Conservation (phyloP, 2,113 vertebrate genomes). For the Platichthys flesus region DNA sequence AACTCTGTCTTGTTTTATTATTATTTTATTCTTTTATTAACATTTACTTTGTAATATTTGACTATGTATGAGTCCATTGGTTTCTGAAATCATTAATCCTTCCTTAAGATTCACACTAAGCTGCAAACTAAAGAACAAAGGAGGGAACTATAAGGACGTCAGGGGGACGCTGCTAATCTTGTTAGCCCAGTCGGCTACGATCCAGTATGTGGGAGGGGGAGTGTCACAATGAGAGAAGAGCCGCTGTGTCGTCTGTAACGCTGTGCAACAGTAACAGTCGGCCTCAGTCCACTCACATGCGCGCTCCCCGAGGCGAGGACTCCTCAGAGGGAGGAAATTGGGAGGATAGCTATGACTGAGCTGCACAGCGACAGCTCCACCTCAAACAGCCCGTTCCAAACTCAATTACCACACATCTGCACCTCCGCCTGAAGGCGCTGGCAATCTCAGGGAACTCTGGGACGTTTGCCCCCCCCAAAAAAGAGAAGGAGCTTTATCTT, state of each 20-base stretch:
- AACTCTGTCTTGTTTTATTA: too few species aligned
- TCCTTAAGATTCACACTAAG: too few species aligned
- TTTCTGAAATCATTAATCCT: too few species aligned
- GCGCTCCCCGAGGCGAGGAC: constrained; percentile 35
- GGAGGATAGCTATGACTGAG: constrained; percentile 64
- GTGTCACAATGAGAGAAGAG: constrained; percentile 25
- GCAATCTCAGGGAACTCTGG: constrained; percentile 54
- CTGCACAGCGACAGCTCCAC: constrained; percentile 63
- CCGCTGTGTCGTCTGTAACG: constrained; percentile 45
- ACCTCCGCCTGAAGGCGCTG: constrained; percentile 40
- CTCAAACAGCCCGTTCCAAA: constrained; percentile 72
- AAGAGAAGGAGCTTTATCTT: constrained; percentile 53
- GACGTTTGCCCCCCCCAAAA: constrained; percentile 21
- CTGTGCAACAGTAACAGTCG: constrained; percentile 35
- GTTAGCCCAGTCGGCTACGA: constrained; percentile 37
- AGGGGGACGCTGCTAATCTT: constrained; percentile 44
- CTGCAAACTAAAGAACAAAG: too few species aligned
- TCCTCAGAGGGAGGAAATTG: constrained; percentile 65
- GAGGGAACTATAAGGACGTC: background rate
- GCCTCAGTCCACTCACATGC: constrained; percentile 36
- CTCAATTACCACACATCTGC: constrained; percentile 77
- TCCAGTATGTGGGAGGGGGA: constrained; percentile 33
- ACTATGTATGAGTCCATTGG: too few species aligned
- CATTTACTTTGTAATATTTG: too few species aligned
- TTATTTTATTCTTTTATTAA: too few species aligned